phyloP scores from a whole-genome alignment of 2,797 vertebrate genomes.

The Babyrousa celebensis region DNA sequence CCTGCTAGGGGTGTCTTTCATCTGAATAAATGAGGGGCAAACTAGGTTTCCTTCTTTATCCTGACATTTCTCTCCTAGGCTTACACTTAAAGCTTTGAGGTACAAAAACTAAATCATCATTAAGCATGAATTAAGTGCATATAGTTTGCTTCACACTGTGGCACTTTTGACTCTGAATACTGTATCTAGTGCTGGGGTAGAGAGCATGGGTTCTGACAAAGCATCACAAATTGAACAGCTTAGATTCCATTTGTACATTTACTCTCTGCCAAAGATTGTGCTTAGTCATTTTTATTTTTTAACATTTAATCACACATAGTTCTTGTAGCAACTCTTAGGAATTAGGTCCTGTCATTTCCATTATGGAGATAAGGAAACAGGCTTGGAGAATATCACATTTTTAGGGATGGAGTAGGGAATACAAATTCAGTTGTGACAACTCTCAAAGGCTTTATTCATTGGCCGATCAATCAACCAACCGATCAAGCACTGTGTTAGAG shows the following conservation, averaged over 20 bases:
- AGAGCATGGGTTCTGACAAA: not conserved
- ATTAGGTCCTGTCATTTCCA: not conserved
- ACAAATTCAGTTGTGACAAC: not conserved
- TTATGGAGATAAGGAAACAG: conserved; percentile 17
- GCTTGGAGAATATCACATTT: not conserved
- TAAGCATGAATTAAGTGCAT: not conserved
- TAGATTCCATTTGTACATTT: not conserved
- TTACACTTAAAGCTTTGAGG: not conserved
- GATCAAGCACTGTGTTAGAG: not conserved
- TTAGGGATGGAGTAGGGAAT: not conserved
- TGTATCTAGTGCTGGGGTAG: not conserved
- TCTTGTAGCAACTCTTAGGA: not conserved
- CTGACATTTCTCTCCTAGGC: not conserved
- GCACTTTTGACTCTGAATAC: not conserved
- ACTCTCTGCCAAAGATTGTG: not conserved
- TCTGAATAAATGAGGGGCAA: conserved; percentile 4
- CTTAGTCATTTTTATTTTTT: not conserved
- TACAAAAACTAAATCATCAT: not conserved
- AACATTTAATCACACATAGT: not conserved
- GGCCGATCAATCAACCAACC: not conserved
- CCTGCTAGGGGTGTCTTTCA: not conserved
- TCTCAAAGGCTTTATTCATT: not conserved
- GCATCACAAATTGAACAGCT: not conserved
- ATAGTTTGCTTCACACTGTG: not conserved
- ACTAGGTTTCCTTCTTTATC: not conserved